Evolutionary conservation across 2,113 vertebrate species (phyloP), one percentile per base, ranked within the genome.

Genomic region (Sclerurus mexicanus): DNA sequence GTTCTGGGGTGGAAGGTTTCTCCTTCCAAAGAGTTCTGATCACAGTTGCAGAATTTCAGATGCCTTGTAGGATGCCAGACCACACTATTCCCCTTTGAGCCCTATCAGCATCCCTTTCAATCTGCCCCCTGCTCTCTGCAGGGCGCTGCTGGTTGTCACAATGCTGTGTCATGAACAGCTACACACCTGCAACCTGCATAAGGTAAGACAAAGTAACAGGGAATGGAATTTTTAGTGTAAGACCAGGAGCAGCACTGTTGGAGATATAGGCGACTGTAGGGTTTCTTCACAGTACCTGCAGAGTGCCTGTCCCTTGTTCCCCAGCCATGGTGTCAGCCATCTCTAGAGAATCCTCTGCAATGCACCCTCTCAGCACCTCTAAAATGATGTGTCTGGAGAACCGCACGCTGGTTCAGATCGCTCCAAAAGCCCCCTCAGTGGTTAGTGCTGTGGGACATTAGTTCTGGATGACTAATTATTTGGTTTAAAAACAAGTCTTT

Each of bases 381-480:
- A 83, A 79, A 92, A 84, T n/a, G n/a, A 68, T 21, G 68, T 63
- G 68, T 67, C 80, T 74, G 79, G 73, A 92, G 96, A 90, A 17
- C 83, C 78, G 80, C 90, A 89, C 33, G 50, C 69, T 47, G 77
- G 37, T 75, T 89, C 94, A 78, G 86, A 78, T 76, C 82, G 40
- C 33, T 71, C 90, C 55, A 95, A 89, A 89, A 86, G 87, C 69
- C 63, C 73, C 76, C 69, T 95, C 35, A 44, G 86, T 78, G 87
- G 83, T 95, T 81, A 88, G 89, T 89, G 86, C 96, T 96, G 93
- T 68, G 86, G 78, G 96, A 96, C 96, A 93, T 97, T 97, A 95
- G 94, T 97, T 97, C 96, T 91, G 94, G 94, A 95, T 95, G 96
- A 97, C 91, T 96, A 97, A 97, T 95, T 97, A 97, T 96, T 96